Base-by-base conservation (phyloP, 1,140 invertebrate genomes). In the Drosophila biarmipes region DNA sequence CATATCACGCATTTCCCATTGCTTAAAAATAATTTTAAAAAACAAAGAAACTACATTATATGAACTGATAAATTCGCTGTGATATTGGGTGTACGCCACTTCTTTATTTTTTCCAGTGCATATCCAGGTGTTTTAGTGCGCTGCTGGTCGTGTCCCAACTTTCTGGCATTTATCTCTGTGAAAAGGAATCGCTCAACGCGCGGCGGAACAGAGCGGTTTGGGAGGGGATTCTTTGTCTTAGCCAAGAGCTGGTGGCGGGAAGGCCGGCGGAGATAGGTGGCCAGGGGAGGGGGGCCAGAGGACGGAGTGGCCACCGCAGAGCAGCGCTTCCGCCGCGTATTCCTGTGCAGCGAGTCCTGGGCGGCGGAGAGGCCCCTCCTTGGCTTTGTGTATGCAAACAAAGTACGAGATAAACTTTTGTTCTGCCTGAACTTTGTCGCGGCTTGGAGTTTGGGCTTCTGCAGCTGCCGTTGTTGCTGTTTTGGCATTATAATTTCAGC, bases 321-420 rank as follows among this genome's bases (percentile, higher is more conserved):
- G 64, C 34, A 69, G 67, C 66, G 73, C 46, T 76, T 64, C 68
- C 73, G 75, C 51, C 58, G 68, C 67, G 40, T 67, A 52, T 59
- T 84, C 48, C 75, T 80, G 72, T 61, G 72, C 55, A 73, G 62
- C 76, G 68, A 53, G 66, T 45, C 62, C 52, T 45, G 59, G 48
- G 27, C n/a, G 11, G 42, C 19, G 52, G 24, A 5, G 10, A 14
- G 31, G 40, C 21, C 38, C 43, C 34, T 31, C 45, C 24, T 53
- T 49, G 63, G 52, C 56, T 71, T 89, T 90, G 80, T 84, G 67
- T 68, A 67, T 64, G 80, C 81, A 79, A 80, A 86, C 81, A 90
- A 89, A 86, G 86, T 79, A 75, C 61, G 87, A 87, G 72, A 80
- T 90, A 90, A 90, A 90, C 86, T 90, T 90, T 90, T 90, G 68